Evolutionary conservation across 1,140 invertebrate genomes (phyloP).

Genomic region (Cryptotermes secundus): DNA sequence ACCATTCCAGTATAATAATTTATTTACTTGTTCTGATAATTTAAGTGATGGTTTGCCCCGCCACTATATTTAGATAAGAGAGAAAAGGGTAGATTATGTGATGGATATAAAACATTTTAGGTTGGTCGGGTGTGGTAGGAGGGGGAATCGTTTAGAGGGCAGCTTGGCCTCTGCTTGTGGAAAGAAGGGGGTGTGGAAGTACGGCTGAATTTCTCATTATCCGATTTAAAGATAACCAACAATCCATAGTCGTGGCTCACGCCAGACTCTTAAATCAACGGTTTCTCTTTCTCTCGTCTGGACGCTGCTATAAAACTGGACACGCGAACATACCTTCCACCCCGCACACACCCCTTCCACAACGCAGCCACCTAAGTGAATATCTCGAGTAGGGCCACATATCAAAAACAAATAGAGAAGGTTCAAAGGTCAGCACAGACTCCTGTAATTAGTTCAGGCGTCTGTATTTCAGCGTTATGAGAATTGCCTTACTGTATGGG

Average conservation of each 20-base stretch:
- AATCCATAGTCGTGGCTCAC: not conserved
- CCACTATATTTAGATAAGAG: not conserved
- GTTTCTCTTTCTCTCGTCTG: not conserved
- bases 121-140: not conserved
- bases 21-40: not conserved
- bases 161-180: too few species aligned
- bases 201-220: not conserved
- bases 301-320: not conserved
- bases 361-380: too few species aligned
- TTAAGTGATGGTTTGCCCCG: not conserved
- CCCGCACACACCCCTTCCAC: too few species aligned
- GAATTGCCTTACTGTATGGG: too few species aligned
- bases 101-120: conserved; percentile 7
- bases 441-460: too few species aligned
- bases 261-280: conserved; percentile 1
- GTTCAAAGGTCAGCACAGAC: too few species aligned
- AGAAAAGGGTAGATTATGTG: not conserved
- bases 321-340: not conserved
- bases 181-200: not conserved
- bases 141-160: not conserved
- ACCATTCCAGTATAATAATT: not conserved
- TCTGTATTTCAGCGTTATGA: too few species aligned
- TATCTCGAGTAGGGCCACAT: too few species aligned
- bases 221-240: not conserved
- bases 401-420: too few species aligned